Evolutionary conservation across 2,888 invertebrate genomes (phyloP), one percentile per base, ranked within the genome.

Genomic region (Hipparchia sbordonii): DNA sequence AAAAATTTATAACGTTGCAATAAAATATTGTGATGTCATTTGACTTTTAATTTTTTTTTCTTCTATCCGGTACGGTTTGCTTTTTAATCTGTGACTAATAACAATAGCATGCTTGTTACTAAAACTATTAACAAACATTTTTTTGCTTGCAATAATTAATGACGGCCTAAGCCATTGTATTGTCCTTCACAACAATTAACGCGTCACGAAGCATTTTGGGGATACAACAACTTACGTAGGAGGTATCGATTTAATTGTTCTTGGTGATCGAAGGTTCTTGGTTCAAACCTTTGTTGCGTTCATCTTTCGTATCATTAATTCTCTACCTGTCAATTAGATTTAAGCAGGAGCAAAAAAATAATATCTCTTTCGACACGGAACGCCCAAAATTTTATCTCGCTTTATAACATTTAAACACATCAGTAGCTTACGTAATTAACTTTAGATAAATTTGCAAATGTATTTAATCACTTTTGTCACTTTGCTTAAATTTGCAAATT

Each of bases 21-120:
- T 74, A 74, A 77, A 77, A 74, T 66, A 72, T 75, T 75, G 67
- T 73, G 69, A 74, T 71, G 73, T 68, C 66, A 57, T 68, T 56
- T 13, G 75, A 72, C 65, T 73, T 74, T 77, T 71, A 68, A 68
- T 76, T 74, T 74, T 68, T 56, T 13, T 67, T 5, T 56, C 46
- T n/a, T 33, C 23, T 23, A 23, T 23, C 23, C 23, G 33, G 56
- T 57, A 46, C 66, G 54, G 69, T 66, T 57, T 71, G 66, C 51
- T 59, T 63, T 62, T n/a, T 45, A 57, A 60, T 61, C 45, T 67
- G 57, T 67, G 8, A 70, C 60, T 72, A 74, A 74, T 62, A 23
- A 23, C 8, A 23, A 10, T 10, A 9, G 52, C 67, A 61, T 60
- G 67, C 45, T 73, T 78, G 78, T 79, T 70, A 68, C 48, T 60